Percentiles rank a stretch among this genome's conserved stretches.
Conservation (phyloP, 2,797 vertebrate species). For the Phoebastria nigripes region DNA sequence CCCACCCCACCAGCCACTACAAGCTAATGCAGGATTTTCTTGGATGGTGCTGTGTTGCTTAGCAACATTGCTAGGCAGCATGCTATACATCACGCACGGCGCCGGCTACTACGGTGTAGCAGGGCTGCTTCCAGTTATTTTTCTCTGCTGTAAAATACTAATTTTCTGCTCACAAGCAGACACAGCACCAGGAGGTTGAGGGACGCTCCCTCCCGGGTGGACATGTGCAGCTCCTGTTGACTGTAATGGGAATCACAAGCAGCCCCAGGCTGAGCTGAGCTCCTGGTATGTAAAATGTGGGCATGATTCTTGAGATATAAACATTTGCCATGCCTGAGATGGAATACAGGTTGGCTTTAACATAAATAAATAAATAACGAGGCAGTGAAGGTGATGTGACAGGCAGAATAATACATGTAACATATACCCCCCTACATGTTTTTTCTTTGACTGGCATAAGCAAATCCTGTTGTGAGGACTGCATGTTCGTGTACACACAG, state of each 20-base stretch:
- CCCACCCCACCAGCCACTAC: constrained; percentile 34
- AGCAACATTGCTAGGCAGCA: constrained; percentile 74
- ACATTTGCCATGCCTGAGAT: neutral
- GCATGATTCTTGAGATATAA: neutral
- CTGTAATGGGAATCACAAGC: neutral
- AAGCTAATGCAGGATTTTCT: constrained; percentile 67
- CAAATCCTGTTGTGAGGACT: neutral
- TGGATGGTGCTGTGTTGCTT: constrained; percentile 74
- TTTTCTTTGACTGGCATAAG: neutral
- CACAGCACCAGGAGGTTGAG: neutral
- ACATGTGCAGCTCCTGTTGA: neutral
- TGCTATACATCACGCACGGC: constrained; percentile 46
- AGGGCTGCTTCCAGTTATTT: neutral
- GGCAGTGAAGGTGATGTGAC: neutral
- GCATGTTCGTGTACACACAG: neutral
- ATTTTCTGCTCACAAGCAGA: constrained; percentile 18
- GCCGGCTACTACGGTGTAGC: constrained; percentile 1
- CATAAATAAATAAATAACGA: neutral
- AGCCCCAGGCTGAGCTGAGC: neutral
- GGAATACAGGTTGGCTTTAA: neutral
- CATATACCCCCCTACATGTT: fast-evolving
- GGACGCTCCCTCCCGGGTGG: neutral
- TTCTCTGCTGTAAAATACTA: neutral
- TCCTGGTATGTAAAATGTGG: neutral
- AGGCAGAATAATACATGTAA: neutral